phyloP scores from a whole-genome alignment of 1,140 invertebrate species.

The Calliopsis andreniformis region DNA sequence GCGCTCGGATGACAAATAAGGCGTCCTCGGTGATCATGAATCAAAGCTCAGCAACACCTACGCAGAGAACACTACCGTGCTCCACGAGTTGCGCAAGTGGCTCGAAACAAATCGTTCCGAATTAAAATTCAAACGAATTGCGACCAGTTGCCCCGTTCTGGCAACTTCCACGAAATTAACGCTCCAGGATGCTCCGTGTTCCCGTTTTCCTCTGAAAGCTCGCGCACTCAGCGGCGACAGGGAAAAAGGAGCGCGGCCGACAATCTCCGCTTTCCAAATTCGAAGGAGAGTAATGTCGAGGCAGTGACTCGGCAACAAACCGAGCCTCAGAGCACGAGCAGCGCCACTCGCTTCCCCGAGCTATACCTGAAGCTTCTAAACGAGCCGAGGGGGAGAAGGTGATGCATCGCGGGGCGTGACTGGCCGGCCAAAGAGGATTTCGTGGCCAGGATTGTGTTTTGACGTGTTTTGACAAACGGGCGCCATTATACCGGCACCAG shows the following conservation, averaged over 20 bases:
- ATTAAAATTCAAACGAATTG: not conserved
- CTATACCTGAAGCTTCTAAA: constrained; percentile 51
- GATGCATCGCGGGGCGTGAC: constrained; percentile 74
- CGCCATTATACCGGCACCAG: constrained; percentile 75
- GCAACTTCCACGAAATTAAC: constrained; percentile 42
- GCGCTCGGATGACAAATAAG: too few relatives aligned
- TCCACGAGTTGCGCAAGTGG: too few relatives aligned
- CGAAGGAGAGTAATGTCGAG: constrained; percentile 63
- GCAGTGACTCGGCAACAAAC: constrained; percentile 63
- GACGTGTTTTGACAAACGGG: constrained; percentile 81
- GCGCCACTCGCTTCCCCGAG: not conserved
- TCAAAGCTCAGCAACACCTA: too few relatives aligned
- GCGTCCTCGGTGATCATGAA: too few relatives aligned
- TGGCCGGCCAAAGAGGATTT: constrained; percentile 60
- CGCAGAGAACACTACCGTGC: too few relatives aligned
- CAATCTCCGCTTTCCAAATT: constrained; percentile 63
- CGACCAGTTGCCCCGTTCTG: not conserved
- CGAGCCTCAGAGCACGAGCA: constrained; percentile 33
- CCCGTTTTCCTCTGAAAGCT: not conserved
- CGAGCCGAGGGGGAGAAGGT: constrained; percentile 45
- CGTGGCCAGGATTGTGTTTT: constrained; percentile 76
- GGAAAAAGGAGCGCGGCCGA: not conserved
- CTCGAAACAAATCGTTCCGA: too few relatives aligned
- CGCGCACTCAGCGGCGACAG: not conserved
- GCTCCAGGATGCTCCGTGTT: constrained; percentile 22